phyloP scores from a whole-genome alignment of 2,888 invertebrate genomes.

The Dynastes maya region DNA sequence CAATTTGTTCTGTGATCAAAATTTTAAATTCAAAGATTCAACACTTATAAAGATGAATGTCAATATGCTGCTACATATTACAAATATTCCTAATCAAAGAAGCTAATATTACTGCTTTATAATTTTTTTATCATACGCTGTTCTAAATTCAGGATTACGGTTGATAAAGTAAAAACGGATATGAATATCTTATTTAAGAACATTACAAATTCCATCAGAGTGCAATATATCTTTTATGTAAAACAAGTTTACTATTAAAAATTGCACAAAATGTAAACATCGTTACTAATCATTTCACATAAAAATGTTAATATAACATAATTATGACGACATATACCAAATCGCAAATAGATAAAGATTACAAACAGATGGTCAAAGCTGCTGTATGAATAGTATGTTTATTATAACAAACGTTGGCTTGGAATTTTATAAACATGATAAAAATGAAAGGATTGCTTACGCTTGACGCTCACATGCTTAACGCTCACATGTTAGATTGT shows the following conservation, averaged over 20 bases:
- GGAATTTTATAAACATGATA: no score
- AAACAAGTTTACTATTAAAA: no score
- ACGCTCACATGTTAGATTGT: no score
- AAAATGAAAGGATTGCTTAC: no score
- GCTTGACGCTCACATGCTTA: no score
- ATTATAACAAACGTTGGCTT: neutral
- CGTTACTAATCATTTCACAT: no score
- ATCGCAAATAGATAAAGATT: neutral
- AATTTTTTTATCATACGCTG: no score
- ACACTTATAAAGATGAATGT: neutral
- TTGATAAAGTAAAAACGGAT: neutral
- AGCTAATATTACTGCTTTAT: no score
- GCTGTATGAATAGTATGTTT: neutral
- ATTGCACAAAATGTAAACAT: no score
- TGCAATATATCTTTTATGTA: neutral
- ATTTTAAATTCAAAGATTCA: neutral
- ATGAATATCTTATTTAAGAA: neutral
- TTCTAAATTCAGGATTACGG: no score
- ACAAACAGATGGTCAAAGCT: neutral
- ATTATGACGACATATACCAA: neutral
- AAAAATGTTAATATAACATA: neutral
- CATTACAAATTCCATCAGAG: neutral
- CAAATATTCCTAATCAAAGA: no score
- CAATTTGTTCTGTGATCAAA: no score
- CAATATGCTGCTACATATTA: neutral